Evolutionary conservation across 2,888 invertebrate species (phyloP).

Genomic region (Chloromyia formosa): DNA sequence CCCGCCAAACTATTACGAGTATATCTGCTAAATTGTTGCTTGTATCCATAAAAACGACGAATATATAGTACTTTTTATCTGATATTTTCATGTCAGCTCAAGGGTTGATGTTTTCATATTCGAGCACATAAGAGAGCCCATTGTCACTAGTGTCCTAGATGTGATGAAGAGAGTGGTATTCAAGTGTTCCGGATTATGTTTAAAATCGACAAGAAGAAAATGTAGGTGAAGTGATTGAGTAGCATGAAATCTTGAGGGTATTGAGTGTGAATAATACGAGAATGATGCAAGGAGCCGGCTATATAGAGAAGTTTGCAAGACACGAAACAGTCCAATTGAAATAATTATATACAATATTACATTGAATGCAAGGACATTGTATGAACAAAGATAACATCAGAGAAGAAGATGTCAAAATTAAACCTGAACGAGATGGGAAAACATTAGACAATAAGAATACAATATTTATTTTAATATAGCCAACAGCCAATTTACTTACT

Average conservation of each 20-base stretch:
- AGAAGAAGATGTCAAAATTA: too few species aligned
- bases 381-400: too few species aligned
- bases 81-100: conserved; percentile 29
- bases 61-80: not conserved
- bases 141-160: conserved; percentile 36
- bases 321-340: too few species aligned
- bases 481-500: too few species aligned
- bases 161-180: conserved; percentile 26
- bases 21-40: not conserved
- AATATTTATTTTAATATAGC: too few species aligned
- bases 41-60: not conserved
- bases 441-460: too few species aligned
- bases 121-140: not conserved
- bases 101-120: conserved; percentile 31
- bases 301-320: not conserved
- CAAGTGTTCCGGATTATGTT: conserved; percentile 13
- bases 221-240: conserved; percentile 21
- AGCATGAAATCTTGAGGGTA: conserved; percentile 16
- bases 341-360: too few species aligned
- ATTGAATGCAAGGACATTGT: too few species aligned
- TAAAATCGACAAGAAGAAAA: conserved; percentile 27
- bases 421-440: too few species aligned
- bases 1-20: not conserved
- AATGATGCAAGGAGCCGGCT: not conserved
- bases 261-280: conserved; percentile 2